Conservation (phyloP, 2,888 invertebrate genomes). For the Drosophila anomalipes region DNA sequence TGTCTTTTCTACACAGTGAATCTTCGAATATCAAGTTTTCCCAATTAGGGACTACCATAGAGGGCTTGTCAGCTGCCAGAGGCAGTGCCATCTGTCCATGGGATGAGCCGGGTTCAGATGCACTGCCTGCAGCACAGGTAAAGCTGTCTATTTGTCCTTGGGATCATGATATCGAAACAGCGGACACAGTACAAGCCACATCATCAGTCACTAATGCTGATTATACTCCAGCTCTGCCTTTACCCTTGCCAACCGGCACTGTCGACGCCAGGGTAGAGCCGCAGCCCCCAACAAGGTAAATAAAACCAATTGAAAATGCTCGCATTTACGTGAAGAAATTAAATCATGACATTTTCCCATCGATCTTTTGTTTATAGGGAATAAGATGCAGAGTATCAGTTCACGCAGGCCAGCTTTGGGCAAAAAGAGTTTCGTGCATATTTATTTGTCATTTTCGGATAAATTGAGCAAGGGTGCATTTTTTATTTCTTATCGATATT, state of each 20-base stretch:
- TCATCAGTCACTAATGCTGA: slow-evolving; percentile 24
- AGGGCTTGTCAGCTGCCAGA: slow-evolving; percentile 53
- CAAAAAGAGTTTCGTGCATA: background rate
- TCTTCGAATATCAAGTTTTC: slow-evolving; percentile 73
- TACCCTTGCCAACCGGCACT: background rate
- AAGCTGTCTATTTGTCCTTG: slow-evolving; percentile 3
- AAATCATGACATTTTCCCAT: background rate
- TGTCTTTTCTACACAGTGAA: slow-evolving; percentile 69
- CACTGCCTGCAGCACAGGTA: slow-evolving; percentile 11
- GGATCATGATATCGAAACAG: background rate
- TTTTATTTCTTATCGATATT: background rate
- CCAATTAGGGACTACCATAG: slow-evolving; percentile 81
- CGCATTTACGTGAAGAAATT: background rate
- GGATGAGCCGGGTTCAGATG: slow-evolving; percentile 74
- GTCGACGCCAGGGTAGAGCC: slow-evolving; percentile 19
- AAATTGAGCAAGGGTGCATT: background rate
- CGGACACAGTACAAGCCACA: background rate
- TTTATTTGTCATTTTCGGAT: background rate
- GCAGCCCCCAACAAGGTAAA: slow-evolving; percentile 76
- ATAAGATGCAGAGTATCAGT: background rate
- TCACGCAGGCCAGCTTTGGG: background rate
- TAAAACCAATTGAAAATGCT: background rate
- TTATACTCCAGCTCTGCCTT: background rate
- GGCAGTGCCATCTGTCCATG: slow-evolving; percentile 84
- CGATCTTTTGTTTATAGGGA: background rate